These are phyloP conservation scores for Alcedo quadribrachys DNA, from an alignment of 2,797 vertebrate genomes.

Conservation along the genomic window DNA sequence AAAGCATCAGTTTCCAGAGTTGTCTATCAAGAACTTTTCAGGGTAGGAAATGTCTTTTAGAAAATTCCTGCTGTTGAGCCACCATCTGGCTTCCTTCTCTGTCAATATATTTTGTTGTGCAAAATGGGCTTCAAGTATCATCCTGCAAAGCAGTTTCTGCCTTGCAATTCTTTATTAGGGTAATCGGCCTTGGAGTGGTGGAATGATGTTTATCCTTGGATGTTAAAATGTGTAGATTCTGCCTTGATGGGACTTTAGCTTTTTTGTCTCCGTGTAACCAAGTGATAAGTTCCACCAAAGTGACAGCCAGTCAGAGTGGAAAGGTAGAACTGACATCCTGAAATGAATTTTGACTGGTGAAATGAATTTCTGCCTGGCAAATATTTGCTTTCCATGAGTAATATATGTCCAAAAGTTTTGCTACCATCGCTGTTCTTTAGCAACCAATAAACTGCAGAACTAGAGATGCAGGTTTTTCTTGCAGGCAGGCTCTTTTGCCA, in stretches of 20 bases:
- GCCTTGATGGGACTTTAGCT: neutral
- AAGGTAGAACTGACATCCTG: neutral
- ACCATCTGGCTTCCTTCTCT: constrained; percentile 71
- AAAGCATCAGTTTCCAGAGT: neutral
- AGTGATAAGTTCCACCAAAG: neutral
- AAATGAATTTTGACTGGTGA: neutral
- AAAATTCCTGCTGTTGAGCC: constrained; percentile 54
- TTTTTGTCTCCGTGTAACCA: neutral
- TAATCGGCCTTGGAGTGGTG: neutral
- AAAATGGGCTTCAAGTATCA: neutral
- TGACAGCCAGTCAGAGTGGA: neutral
- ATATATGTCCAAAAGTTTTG: neutral
- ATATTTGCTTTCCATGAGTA: neutral
- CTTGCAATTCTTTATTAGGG: neutral
- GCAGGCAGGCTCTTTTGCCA: neutral
- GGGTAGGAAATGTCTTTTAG: constrained; percentile 57
- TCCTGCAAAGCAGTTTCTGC: neutral
- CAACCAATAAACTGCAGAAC: neutral
- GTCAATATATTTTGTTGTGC: constrained; percentile 6
- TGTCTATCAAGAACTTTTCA: constrained; percentile 55
- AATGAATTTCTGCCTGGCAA: neutral
- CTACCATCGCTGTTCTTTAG: neutral
- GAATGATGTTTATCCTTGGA: neutral
- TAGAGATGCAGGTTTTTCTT: neutral
- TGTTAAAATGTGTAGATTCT: constrained; percentile 13